A percentile compares a stretch with the other conserved stretches of the same genome.
Conservation (phyloP, 2,113 vertebrate genomes). For the Argyrosomus japonicus region DNA sequence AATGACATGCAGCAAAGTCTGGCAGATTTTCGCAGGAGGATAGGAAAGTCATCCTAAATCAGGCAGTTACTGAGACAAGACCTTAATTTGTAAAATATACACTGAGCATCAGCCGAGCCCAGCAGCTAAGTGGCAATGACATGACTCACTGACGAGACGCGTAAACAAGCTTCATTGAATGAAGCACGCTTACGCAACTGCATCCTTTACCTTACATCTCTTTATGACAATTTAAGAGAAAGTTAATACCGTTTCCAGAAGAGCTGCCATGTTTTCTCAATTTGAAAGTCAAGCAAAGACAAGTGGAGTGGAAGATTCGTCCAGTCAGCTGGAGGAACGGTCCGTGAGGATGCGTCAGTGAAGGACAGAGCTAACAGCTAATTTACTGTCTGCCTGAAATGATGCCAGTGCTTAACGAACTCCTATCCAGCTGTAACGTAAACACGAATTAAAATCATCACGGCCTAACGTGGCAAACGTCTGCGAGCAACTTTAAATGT, state of each 20-base stretch:
- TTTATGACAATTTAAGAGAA: background rate
- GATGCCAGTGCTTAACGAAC: background rate
- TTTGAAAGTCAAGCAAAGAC: background rate
- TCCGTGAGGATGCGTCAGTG: background rate
- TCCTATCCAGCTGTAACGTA: background rate
- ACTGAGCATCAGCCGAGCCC: constrained; percentile 6
- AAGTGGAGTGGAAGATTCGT: background rate
- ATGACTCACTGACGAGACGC: constrained; percentile 9
- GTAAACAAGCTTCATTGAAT: background rate
- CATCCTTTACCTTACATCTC: constrained; percentile 7
- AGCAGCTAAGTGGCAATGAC: constrained; percentile 7
- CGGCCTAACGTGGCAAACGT: background rate
- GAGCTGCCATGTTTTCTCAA: constrained; percentile 20
- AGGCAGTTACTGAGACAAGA: background rate
- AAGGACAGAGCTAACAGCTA: background rate
- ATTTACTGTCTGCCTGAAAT: background rate
- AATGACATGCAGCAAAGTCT: background rate
- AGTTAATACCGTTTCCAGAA: constrained; percentile 2
- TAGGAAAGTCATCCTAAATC: background rate
- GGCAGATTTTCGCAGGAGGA: background rate
- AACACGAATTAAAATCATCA: background rate
- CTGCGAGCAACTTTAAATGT: background rate
- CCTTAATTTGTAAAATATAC: constrained; percentile 8
- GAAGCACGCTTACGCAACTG: background rate
- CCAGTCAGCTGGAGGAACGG: background rate